phyloP scores from a whole-genome alignment of 2,888 invertebrate genomes.

The Drosophila stalkeri region DNA sequence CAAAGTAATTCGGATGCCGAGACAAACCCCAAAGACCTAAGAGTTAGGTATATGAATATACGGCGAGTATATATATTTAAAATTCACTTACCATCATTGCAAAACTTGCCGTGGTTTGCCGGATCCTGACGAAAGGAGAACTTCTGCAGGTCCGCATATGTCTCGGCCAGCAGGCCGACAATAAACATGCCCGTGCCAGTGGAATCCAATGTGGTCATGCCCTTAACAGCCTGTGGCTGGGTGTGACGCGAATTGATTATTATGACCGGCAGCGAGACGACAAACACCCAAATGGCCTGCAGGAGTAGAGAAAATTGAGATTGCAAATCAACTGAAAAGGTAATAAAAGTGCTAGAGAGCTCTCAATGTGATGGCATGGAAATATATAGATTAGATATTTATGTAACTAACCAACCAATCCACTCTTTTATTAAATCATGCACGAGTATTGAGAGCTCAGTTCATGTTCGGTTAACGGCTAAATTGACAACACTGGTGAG shows the following conservation, averaged over 20 bases:
- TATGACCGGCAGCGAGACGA: constrained; percentile 96
- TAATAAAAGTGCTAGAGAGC: not conserved
- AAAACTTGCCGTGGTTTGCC: constrained; percentile 95
- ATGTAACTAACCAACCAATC: not conserved
- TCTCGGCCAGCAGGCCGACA: constrained; percentile 94
- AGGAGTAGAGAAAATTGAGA: not conserved
- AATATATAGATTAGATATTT: not conserved
- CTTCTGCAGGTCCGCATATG: constrained; percentile 96
- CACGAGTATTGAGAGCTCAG: not conserved
- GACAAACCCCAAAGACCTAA: constrained; percentile 93
- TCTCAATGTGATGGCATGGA: not conserved
- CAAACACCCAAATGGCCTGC: constrained; percentile 95
- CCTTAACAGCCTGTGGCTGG: constrained; percentile 90
- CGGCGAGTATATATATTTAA: too few species aligned
- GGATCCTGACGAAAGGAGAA: constrained; percentile 96
- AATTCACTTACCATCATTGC: constrained; percentile 90
- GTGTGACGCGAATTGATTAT: constrained; percentile 95
- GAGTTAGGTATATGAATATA: not conserved
- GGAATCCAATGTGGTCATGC: constrained; percentile 94
- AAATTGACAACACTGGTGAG: constrained; percentile 7
- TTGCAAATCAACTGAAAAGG: constrained; percentile 11
- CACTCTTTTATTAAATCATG: not conserved
- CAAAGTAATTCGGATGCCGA: constrained; percentile 97
- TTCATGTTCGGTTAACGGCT: not conserved
- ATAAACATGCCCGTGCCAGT: constrained; percentile 94